These are phyloP conservation scores for Albula goreensis DNA, from an alignment of 2,113 vertebrate genomes.

Conservation along the genomic window DNA sequence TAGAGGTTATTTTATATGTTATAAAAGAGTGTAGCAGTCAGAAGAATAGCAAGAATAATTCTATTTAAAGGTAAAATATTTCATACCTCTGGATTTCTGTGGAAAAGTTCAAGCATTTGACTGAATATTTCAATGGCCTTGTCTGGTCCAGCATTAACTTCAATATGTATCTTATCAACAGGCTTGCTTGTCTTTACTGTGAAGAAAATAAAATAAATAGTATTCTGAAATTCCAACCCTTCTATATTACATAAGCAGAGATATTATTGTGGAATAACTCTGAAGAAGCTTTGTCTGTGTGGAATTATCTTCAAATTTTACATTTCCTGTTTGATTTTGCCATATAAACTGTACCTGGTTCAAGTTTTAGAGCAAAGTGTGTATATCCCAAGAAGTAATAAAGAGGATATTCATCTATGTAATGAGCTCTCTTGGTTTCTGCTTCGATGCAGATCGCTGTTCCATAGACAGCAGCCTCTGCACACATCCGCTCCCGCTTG, in stretches of 20 bases:
- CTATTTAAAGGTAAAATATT: no score
- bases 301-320: background rate
- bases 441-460: slow-evolving; percentile 60
- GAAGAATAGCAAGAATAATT: no score
- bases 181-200: slow-evolving; percentile 55
- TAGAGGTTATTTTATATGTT: no score
- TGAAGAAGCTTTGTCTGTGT: background rate
- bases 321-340: background rate
- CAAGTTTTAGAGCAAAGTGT: slow-evolving; percentile 47
- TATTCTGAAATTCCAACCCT: background rate
- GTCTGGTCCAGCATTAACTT: slow-evolving; percentile 42
- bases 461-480: slow-evolving; percentile 56
- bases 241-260: no score
- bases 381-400: slow-evolving; percentile 69
- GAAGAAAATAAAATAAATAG: slow-evolving; percentile 12
- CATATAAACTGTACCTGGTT: slow-evolving; percentile 57
- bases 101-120: slow-evolving; percentile 50
- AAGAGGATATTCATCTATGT: slow-evolving; percentile 62
- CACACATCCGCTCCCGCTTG: slow-evolving; percentile 47
- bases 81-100: slow-evolving; percentile 57
- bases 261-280: background rate
- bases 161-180: slow-evolving; percentile 69
- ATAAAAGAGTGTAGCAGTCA: no score
- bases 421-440: slow-evolving; percentile 56
- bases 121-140: slow-evolving; percentile 13